Percentiles rank a stretch among this genome's conserved stretches.
Conservation (phyloP, 2,113 vertebrate genomes). For the Arizona elegans region DNA sequence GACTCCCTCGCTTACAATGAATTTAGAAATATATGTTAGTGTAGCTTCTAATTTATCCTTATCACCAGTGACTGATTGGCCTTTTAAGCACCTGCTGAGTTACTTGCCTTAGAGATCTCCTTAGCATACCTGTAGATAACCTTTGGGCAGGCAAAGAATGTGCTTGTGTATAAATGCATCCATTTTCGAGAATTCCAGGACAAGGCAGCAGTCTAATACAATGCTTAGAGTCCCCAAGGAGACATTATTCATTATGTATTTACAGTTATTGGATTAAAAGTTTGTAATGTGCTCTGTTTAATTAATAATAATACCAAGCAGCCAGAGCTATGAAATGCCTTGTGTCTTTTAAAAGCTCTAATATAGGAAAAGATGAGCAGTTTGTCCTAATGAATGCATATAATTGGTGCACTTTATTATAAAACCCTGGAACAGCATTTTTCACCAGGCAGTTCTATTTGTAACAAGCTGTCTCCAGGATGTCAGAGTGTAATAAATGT, state of each 20-base stretch:
- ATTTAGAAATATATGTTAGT: conserved; percentile 40
- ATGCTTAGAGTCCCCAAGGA: conserved; percentile 53
- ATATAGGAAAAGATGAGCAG: conserved; percentile 76
- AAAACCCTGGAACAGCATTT: conserved; percentile 79
- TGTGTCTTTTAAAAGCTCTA: conserved; percentile 71
- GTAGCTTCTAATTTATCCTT: conserved; percentile 42
- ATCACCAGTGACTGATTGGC: conserved; percentile 38
- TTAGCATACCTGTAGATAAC: conserved; percentile 31
- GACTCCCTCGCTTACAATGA: conserved; percentile 32
- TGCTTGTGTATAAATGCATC: conserved; percentile 20
- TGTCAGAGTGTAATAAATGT: conserved; percentile 79
- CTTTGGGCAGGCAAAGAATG: conserved; percentile 4
- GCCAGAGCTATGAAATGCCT: conserved; percentile 68
- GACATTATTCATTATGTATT: conserved; percentile 72
- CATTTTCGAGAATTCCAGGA: conserved; percentile 26
- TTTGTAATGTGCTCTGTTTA: conserved; percentile 69
- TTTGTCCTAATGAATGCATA: conserved; percentile 80
- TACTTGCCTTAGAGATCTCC: conserved; percentile 14
- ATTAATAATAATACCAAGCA: conserved; percentile 73
- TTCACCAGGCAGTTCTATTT: conserved; percentile 78
- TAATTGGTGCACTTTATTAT: conserved; percentile 84
- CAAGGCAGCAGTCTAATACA: conserved; percentile 38
- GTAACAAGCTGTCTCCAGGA: conserved; percentile 77
- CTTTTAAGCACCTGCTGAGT: not conserved
- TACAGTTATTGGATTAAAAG: conserved; percentile 73